Evolutionary conservation across 2,888 invertebrate genomes (phyloP).

Genomic region (Apamea sordens): DNA sequence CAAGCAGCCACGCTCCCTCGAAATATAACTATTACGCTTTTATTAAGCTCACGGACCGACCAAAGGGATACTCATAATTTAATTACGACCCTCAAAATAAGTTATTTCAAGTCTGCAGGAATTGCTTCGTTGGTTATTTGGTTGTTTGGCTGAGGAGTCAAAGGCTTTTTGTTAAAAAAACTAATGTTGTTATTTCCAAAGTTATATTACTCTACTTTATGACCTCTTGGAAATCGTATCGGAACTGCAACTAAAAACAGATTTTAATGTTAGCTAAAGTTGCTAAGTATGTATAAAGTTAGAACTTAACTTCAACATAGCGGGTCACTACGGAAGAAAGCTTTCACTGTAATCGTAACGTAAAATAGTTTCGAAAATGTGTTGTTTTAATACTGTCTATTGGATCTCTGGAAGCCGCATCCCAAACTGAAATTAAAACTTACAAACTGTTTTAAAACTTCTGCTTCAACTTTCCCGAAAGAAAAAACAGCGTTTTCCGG

Average conservation of each 20-base stretch:
- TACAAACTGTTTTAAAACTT: constrained; percentile 53
- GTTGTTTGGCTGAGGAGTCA: constrained; percentile 68
- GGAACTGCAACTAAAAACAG: constrained; percentile 4
- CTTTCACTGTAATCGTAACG: constrained; percentile 18
- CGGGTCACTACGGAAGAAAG: constrained; percentile 1
- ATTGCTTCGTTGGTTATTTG: constrained; percentile 75
- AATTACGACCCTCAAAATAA: constrained; percentile 85
- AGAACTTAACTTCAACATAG: constrained; percentile 7
- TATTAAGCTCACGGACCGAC: constrained; percentile 86
- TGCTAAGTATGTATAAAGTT: constrained; percentile 6
- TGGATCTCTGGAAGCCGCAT: constrained; percentile 42
- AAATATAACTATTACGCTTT: constrained; percentile 88
- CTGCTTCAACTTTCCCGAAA: constrained; percentile 20
- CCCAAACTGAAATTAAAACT: constrained; percentile 56
- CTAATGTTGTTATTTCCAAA: constrained; percentile 47
- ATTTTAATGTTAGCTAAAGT: constrained; percentile 4
- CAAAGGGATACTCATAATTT: constrained; percentile 88
- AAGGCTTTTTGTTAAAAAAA: constrained; percentile 61
- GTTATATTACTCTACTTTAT: constrained; percentile 5
- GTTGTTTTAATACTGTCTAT: constrained; percentile 42
- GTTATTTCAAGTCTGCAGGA: constrained; percentile 78
- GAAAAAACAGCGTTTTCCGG: constrained; percentile 37
- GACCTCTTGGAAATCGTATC: neutral
- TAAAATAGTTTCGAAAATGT: constrained; percentile 33
- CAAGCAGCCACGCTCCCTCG: constrained; percentile 79